Evolutionary conservation across 2,888 invertebrate genomes (phyloP), one percentile per base, ranked within the genome.

Genomic region (Rambutsinella grinnellia): DNA sequence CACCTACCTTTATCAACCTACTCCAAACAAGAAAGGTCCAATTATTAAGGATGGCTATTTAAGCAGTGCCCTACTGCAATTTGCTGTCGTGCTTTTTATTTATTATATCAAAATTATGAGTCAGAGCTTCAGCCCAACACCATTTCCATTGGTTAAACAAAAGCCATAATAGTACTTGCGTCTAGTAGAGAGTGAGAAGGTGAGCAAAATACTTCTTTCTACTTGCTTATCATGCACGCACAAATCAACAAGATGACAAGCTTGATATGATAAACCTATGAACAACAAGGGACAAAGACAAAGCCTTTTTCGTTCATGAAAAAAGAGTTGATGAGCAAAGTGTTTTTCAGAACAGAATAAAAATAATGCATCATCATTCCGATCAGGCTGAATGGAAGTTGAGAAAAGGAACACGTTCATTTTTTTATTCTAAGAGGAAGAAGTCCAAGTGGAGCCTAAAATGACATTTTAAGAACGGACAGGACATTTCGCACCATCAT

Each of bases 51-150:
- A n/a, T 57, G 51, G 47, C 63, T 57, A 63, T 70, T 70, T 63
- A 49, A 62, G 65, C 49, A 65, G 57, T 71, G 71, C 63, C 63
- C 63, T 27, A 62, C 19, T 65, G 56, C 58, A 44, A 65, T 72
- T 72, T 49, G 56, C 71, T 70, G 71, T 72, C 65, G 71, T 51
- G 65, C 71, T 72, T 72, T 72, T 65, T 72, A 72, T 72, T 58
- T 72, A 72, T 72, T 65, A 65, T 72, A 65, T 72, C 65, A 65
- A 57, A 65, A 72, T 65, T 72, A 72, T 72, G 71, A 72, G 46
- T 72, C 71, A 72, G n/a, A n/a, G 65, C 51, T 49, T 65, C 65
- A 44, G 57, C 71, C 71, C 51, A 46, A 19, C 71, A 68, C 36
- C 46, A 36, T 54, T 54, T n/a, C n/a, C n/a, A n/a, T n/a, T n/a